Base-by-base conservation (phyloP, 2,797 vertebrate species). In the Tamandua tetradactyla region DNA sequence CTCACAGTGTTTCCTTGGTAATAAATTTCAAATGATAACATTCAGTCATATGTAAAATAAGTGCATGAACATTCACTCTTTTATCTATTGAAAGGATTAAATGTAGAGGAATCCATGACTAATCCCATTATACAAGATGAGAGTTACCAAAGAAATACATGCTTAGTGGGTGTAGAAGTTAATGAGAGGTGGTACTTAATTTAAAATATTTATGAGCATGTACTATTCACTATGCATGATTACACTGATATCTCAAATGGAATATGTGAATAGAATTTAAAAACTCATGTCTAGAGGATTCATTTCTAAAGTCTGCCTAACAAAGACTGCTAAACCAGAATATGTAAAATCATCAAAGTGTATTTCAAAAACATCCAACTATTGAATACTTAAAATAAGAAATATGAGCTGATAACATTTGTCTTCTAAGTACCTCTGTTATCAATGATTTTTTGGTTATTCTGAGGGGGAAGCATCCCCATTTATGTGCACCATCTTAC, bases 151-250 rank as follows among this genome's bases (percentile, higher is more conserved):
- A n/a, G 47, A 78, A 91, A 89, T 91, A 55, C 15, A 32, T 30
- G 5, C 35, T 55, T 40, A 42, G 71, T 74, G 23, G 12, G 7
- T 95, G 3, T 68, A 78, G 79, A 75, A 94, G 35, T 80, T 90
- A 93, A 93, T 82, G 52, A 25, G 23, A 37, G 4, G 89, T 37
- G 40, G 40, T 89, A 80, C 20, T 87, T 93, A 91, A 64, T 84
- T 87, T 93, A 71, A 93, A 75, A 93, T 94, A 92, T 95, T 92
- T 68, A 85, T 96, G 64, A 93, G 72, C 25, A 49, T 76, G 37
- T 62, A 59, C 15, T 68, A 71, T 80, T 96, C 25, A 87, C 37
- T 84, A 59, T 68, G 30, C 61, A 93, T 84, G 49, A 95, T 66
- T 78, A 81, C 3, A 30, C 23, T 83, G 75, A 88, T 84, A 94